Conservation (phyloP, 35 echinoderm and acorn worm genomes). For the Eucidaris tribuloides region DNA sequence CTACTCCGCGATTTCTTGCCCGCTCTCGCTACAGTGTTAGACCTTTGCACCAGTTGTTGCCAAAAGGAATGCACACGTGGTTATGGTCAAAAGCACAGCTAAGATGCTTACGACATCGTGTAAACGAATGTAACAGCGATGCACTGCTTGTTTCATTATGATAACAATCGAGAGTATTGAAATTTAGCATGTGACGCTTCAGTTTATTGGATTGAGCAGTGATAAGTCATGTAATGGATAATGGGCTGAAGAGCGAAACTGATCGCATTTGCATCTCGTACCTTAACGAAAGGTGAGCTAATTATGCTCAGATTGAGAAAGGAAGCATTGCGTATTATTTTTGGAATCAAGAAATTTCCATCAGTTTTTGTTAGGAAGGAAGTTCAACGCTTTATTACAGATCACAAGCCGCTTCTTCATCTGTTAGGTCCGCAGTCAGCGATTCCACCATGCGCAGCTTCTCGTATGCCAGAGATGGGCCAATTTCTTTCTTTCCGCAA, state of each 20-base stretch:
- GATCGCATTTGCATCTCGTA: conserved; percentile 51
- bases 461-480: conserved; percentile 61
- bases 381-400: conserved; percentile 74
- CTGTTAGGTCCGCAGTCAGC: conserved; percentile 32
- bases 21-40: conserved; percentile 23
- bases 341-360: conserved; percentile 69
- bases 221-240: conserved; percentile 37
- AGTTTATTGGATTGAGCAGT: conserved; percentile 38
- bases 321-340: conserved; percentile 54
- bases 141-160: conserved; percentile 53
- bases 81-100: conserved; percentile 43
- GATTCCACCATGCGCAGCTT: conserved; percentile 51
- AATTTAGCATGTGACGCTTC: conserved; percentile 50
- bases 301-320: conserved; percentile 79
- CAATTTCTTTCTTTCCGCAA: no score
- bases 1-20: conserved; percentile 37
- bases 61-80: conserved; percentile 41
- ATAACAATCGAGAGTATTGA: conserved; percentile 11
- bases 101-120: conserved; percentile 30
- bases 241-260: conserved; percentile 43
- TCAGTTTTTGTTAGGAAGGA: conserved; percentile 32
- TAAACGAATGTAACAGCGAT: conserved; percentile 16
- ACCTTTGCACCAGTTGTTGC: conserved; percentile 43
- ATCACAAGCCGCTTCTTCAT: conserved; percentile 61
- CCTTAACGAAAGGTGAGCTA: conserved; percentile 39